Evolutionary conservation across 1,140 invertebrate species (phyloP).

Genomic region (Oncopeltus fasciatus): DNA sequence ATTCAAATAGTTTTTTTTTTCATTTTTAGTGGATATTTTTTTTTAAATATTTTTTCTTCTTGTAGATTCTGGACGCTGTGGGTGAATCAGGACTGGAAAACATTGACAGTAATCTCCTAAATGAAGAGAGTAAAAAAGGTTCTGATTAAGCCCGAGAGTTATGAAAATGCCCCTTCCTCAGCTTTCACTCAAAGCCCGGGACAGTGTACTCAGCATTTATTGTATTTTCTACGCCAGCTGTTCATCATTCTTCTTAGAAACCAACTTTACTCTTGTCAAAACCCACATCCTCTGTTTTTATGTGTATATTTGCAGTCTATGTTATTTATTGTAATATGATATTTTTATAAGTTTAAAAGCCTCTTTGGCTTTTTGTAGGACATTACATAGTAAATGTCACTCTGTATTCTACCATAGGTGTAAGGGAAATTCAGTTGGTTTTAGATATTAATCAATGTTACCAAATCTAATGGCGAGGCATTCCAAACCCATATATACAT

Average conservation of each 20-base stretch:
- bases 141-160: too few species aligned
- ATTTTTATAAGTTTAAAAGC: constrained; percentile 7
- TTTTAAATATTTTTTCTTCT: too few species aligned
- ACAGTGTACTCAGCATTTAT: not conserved
- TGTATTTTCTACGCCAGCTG: too few species aligned
- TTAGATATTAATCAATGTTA: constrained; percentile 2
- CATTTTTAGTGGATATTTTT: too few species aligned
- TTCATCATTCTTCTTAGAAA: too few species aligned
- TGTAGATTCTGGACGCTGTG: too few species aligned
- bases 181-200: not conserved
- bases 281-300: not conserved
- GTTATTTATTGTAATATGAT: constrained; percentile 7
- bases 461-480: constrained; percentile 6
- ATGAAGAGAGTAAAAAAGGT: too few species aligned
- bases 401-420: constrained; percentile 6
- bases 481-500: not conserved
- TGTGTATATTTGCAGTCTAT: constrained; percentile 6
- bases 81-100: too few species aligned
- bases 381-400: constrained; percentile 1
- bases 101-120: too few species aligned
- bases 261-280: not conserved
- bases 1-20: too few species aligned
- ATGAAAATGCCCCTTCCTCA: not conserved
- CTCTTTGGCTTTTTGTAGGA: constrained; percentile 1
- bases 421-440: constrained; percentile 7